Evolutionary conservation across 2,888 invertebrate genomes (phyloP).

Genomic region (Eueremaeus valkanovi): DNA sequence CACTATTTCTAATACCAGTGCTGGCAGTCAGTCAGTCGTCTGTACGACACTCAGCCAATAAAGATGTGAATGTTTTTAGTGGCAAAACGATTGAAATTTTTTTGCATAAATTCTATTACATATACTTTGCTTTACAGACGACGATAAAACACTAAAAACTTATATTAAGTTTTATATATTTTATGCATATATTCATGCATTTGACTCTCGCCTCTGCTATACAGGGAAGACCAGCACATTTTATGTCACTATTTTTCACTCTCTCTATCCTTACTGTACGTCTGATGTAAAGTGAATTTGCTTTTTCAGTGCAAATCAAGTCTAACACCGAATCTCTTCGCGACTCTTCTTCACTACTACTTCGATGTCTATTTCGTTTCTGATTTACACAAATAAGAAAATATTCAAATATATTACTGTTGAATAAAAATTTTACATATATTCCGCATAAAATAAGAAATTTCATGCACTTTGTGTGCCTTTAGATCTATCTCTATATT

Average conservation of each 20-base stretch:
- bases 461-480: not conserved
- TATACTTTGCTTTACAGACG: constrained; percentile 6
- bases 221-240: not conserved
- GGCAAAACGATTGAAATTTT: constrained; percentile 3
- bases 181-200: constrained; percentile 9
- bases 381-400: not conserved
- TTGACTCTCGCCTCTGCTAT: not conserved
- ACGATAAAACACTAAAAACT: not conserved
- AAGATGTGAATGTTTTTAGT: constrained; percentile 13
- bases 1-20: not conserved
- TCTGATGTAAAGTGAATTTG: constrained; percentile 21
- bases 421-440: not conserved
- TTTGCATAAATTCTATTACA: not conserved
- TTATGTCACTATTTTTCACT: not conserved
- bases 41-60: not conserved
- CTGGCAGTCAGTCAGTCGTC: not conserved
- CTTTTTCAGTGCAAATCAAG: not conserved
- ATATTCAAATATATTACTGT: no score
- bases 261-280: not conserved
- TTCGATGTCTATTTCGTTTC: not conserved
- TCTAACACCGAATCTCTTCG: not conserved
- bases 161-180: not conserved
- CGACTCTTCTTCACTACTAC: not conserved
- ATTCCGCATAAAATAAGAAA: not conserved
- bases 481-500: not conserved